Evolutionary conservation across 2,888 invertebrate genomes (phyloP).

Genomic region (Dendrolimus houi): DNA sequence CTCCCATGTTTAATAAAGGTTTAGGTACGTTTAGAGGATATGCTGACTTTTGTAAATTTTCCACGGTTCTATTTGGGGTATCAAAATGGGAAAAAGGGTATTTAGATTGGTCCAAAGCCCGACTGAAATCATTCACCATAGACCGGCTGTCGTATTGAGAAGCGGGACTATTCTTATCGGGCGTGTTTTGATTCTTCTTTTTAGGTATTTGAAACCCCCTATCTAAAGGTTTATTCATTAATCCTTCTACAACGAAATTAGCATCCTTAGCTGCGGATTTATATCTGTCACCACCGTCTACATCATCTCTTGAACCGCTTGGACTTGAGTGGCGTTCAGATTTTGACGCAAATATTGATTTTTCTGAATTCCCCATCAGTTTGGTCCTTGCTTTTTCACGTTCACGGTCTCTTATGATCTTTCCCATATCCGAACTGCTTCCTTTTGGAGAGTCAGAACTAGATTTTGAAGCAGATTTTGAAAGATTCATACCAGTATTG

Average conservation of each 20-base stretch:
- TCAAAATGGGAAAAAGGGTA: conserved; percentile 65
- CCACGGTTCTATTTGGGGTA: conserved; percentile 46
- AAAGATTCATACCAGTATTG: conserved; percentile 59
- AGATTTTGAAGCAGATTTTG: conserved; percentile 65
- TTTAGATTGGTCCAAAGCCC: conserved; percentile 59
- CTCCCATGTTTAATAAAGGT: conserved; percentile 60
- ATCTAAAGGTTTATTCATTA: conserved; percentile 83
- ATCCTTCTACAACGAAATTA: conserved; percentile 81
- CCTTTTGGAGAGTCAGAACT: conserved; percentile 79
- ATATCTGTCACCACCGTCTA: conserved; percentile 78
- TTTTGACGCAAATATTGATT: conserved; percentile 79
- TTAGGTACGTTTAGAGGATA: conserved; percentile 67
- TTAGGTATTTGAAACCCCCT: conserved; percentile 92
- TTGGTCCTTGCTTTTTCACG: conserved; percentile 75
- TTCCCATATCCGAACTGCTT: conserved; percentile 72
- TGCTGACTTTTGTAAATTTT: conserved; percentile 55
- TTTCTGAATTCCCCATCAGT: conserved; percentile 77
- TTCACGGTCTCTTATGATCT: conserved; percentile 77
- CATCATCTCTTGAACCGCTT: conserved; percentile 78
- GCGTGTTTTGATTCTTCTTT: conserved; percentile 72
- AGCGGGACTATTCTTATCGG: conserved; percentile 60
- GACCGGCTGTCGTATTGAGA: conserved; percentile 61
- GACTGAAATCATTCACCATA: conserved; percentile 62
- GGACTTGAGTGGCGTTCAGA: conserved; percentile 82
- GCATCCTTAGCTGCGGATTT: conserved; percentile 79